A percentile compares a stretch with the other conserved stretches of the same genome.
These are phyloP conservation scores for Nesogale talazaci DNA, from an alignment of 2,113 vertebrate genomes.

Conservation along the genomic window DNA sequence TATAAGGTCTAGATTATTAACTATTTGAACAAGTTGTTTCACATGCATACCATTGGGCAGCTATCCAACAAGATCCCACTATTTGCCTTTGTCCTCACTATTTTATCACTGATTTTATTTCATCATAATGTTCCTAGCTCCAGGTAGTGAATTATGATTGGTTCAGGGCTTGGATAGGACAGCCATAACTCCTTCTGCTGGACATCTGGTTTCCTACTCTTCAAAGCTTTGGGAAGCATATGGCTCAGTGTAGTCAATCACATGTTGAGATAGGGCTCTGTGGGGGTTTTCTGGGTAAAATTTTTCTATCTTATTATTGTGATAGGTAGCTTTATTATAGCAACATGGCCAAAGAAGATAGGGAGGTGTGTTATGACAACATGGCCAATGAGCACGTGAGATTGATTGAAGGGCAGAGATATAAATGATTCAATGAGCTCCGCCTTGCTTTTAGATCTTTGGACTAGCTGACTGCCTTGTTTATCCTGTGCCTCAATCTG, in stretches of 20 bases:
- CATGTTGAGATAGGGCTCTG: background rate
- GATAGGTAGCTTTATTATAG: no score
- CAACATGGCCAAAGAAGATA: no score
- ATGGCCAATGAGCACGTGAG: no score
- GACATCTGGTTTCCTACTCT: background rate
- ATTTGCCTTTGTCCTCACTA: background rate
- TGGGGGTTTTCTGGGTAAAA: background rate
- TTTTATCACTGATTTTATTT: constrained; percentile 27
- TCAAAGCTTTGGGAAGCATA: background rate
- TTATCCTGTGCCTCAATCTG: no score
- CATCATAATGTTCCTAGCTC: background rate
- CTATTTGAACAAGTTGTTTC: constrained; percentile 5
- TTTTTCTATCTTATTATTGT: background rate
- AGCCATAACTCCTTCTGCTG: background rate
- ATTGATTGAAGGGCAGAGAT: no score
- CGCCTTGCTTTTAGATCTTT: no score
- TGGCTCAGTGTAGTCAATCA: constrained; percentile 13
- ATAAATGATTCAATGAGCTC: no score
- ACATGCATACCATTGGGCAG: background rate
- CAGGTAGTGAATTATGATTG: background rate
- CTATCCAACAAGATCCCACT: background rate
- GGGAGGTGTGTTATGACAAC: no score
- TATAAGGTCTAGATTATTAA: background rate
- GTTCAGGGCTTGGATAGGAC: background rate
- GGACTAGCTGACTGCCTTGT: no score